Percentiles rank a stretch among this genome's conserved stretches.
Evolutionary conservation across 2,797 vertebrate genomes (phyloP).

Genomic region (Toxotes lorentzi): DNA sequence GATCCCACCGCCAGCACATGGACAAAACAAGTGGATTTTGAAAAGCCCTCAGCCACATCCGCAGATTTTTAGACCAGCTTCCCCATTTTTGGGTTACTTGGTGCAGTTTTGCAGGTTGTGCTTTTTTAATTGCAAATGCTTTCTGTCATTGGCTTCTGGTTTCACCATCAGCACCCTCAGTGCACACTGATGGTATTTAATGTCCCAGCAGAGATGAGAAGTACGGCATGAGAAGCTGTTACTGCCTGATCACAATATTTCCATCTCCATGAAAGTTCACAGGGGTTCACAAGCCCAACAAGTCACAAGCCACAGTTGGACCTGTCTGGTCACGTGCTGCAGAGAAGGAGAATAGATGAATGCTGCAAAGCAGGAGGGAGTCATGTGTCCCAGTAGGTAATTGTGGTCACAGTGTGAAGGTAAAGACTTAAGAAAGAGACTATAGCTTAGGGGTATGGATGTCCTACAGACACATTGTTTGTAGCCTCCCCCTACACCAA

Average conservation of each 20-base stretch:
- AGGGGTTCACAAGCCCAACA: conserved; percentile 12
- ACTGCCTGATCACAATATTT: conserved; percentile 21
- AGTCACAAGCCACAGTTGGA: conserved; percentile 24
- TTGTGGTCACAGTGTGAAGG: conserved; percentile 45
- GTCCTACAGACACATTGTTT: conserved; percentile 55
- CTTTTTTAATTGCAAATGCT: conserved; percentile 18
- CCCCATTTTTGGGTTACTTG: conserved; percentile 20
- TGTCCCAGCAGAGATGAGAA: conserved; percentile 14
- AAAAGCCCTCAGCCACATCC: conserved; percentile 36
- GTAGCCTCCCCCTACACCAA: conserved; percentile 25
- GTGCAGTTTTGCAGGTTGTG: conserved; percentile 31
- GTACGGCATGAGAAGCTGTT: not conserved
- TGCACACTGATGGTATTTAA: not conserved
- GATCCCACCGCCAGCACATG: conserved; percentile 14
- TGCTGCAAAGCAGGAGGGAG: conserved; percentile 43
- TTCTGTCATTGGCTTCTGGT: conserved; percentile 4
- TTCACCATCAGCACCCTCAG: not conserved
- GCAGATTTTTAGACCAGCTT: conserved; percentile 2
- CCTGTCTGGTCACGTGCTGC: conserved; percentile 31
- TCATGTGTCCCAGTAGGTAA: conserved; percentile 40
- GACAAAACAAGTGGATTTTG: conserved; percentile 38
- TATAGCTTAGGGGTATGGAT: conserved; percentile 47
- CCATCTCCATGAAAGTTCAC: conserved; percentile 20
- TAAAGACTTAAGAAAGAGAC: conserved; percentile 46
- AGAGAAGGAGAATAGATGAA: conserved; percentile 36